Evolutionary conservation across 2,888 invertebrate species (phyloP).

Genomic region (Falcaria lacertinaria): DNA sequence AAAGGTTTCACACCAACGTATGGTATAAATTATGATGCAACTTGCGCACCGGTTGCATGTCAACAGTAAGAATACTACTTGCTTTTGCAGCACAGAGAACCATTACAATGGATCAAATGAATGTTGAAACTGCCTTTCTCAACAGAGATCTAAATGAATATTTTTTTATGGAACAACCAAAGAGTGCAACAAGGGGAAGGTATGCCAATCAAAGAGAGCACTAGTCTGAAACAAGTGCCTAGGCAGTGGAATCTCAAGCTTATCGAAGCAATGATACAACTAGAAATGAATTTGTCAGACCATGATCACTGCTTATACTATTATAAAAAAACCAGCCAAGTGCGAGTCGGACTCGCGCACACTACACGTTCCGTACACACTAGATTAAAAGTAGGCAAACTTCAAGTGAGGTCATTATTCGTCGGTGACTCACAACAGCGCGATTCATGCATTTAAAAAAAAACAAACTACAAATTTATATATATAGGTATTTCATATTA

Average conservation of each 20-base stretch:
- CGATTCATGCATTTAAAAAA: too few species aligned
- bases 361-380: too few species aligned
- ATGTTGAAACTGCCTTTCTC: slow-evolving; percentile 4
- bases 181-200: not conserved
- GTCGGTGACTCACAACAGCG: too few species aligned
- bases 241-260: not conserved
- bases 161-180: slow-evolving; percentile 1
- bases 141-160: slow-evolving; percentile 2
- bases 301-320: not conserved
- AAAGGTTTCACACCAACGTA: slow-evolving; percentile 1
- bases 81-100: not conserved
- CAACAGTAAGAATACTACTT: not conserved
- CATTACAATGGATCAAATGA: not conserved
- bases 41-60: slow-evolving; percentile 2
- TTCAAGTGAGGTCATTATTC: too few species aligned
- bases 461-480: too few species aligned
- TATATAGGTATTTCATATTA: too few species aligned
- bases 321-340: too few species aligned
- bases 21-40: slow-evolving; percentile 3
- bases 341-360: too few species aligned
- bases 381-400: too few species aligned
- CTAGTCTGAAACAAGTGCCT: not conserved
- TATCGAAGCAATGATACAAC: not conserved
- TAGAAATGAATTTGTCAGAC: not conserved
- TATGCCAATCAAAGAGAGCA: not conserved